A percentile compares a stretch with the other conserved stretches of the same genome.
phyloP scores from a whole-genome alignment of 1,140 invertebrate species.

The Ephestia elutella region DNA sequence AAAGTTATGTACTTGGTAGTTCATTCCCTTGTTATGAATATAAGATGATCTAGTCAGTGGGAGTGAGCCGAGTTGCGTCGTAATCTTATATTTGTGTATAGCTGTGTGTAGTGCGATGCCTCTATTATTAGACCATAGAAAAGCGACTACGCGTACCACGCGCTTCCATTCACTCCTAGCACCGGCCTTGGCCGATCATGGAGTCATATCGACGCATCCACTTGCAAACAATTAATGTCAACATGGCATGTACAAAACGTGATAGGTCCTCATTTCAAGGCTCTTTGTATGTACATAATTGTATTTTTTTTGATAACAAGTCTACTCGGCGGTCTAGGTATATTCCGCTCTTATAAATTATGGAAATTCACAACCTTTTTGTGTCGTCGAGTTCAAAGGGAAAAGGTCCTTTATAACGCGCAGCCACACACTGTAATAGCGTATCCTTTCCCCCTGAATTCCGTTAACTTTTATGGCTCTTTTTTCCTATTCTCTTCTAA shows the following conservation, averaged over 20 bases:
- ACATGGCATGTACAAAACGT: neutral
- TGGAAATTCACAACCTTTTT: neutral
- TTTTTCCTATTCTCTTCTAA: neutral
- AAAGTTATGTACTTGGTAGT: neutral
- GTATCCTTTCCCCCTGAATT: neutral
- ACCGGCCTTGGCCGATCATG: slow-evolving; percentile 18
- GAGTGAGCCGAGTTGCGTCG: neutral
- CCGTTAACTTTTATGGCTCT: neutral
- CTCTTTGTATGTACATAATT: neutral
- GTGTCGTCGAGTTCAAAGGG: neutral
- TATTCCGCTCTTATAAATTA: neutral
- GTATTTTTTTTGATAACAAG: neutral
- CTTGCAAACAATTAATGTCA: slow-evolving; percentile 26
- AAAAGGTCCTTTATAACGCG: neutral
- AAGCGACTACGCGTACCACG: slow-evolving; percentile 16
- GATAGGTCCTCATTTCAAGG: neutral
- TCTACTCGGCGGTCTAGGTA: neutral
- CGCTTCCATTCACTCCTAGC: slow-evolving; percentile 17
- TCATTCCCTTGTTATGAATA: neutral
- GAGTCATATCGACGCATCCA: slow-evolving; percentile 16
- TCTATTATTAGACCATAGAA: slow-evolving; percentile 17
- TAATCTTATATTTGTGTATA: neutral
- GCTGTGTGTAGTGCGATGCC: neutral
- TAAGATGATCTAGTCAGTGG: neutral
- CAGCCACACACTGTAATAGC: neutral